phyloP scores from a whole-genome alignment of 2,888 invertebrate species.

The Nomada fucata region DNA sequence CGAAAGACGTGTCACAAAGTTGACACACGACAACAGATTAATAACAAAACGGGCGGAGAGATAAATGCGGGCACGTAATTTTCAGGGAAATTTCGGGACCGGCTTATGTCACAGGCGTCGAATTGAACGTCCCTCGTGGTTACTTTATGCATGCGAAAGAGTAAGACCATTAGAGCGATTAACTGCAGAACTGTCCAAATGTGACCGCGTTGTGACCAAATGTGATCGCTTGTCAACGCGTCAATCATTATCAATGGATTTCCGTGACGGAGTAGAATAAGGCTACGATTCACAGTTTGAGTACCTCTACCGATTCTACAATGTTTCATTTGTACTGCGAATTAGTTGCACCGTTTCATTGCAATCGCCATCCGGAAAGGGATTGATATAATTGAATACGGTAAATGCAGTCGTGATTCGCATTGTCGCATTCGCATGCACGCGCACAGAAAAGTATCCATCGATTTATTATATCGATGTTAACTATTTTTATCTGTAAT shows the following conservation, averaged over 20 bases:
- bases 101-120: constrained; percentile 63
- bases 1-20: neutral
- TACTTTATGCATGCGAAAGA: constrained; percentile 22
- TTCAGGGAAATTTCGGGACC: constrained; percentile 49
- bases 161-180: constrained; percentile 60
- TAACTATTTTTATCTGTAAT: no score
- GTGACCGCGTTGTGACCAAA: constrained; percentile 15
- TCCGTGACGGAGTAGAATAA: neutral
- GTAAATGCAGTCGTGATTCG: neutral
- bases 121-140: constrained; percentile 60
- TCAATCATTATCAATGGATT: neutral
- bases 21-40: neutral
- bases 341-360: no score
- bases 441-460: neutral
- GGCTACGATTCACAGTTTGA: no score
- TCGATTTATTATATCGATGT: no score
- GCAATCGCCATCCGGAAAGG: no score
- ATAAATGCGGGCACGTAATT: constrained; percentile 49
- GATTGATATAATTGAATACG: no score
- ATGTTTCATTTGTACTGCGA: no score
- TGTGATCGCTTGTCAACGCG: neutral
- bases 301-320: no score
- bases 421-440: neutral
- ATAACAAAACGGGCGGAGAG: constrained; percentile 24
- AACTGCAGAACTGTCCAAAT: constrained; percentile 50